Evolutionary conservation across 2,888 invertebrate species (phyloP).

Genomic region (Horisme vitalbata): DNA sequence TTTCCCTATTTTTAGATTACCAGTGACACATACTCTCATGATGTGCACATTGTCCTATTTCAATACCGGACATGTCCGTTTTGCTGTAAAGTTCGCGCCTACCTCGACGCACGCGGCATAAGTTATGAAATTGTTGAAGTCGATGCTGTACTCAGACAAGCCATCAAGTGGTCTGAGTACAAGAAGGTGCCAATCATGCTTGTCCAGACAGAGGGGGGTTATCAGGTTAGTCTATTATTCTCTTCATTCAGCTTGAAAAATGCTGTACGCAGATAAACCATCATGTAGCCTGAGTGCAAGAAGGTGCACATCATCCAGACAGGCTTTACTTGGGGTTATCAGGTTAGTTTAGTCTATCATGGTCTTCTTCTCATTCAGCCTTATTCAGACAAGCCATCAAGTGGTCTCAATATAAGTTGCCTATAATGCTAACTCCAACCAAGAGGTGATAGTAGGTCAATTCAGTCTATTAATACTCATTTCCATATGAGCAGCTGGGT

Average conservation of each 20-base stretch:
- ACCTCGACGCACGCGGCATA: slow-evolving; percentile 95
- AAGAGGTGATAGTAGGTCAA: too few relatives aligned
- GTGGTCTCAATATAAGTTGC: too few relatives aligned
- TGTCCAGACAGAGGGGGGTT: slow-evolving; percentile 87
- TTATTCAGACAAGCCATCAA: too few relatives aligned
- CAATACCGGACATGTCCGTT: slow-evolving; percentile 99
- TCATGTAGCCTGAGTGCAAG: too few relatives aligned
- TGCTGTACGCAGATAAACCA: too few relatives aligned
- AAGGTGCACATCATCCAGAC: background rate
- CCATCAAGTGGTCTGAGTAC: slow-evolving; percentile 96
- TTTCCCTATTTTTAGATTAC: slow-evolving; percentile 80
- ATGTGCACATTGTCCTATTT: slow-evolving; percentile 92
- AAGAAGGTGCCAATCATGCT: slow-evolving; percentile 97
- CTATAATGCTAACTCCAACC: too few relatives aligned
- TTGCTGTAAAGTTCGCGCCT: slow-evolving; percentile 96
- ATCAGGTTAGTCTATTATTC: slow-evolving; percentile 78
- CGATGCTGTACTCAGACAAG: slow-evolving; percentile 95
- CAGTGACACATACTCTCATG: slow-evolving; percentile 84
- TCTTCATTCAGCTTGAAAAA: background rate
- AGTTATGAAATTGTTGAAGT: slow-evolving; percentile 98
- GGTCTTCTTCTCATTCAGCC: too few relatives aligned
- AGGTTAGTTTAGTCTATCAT: too few relatives aligned
- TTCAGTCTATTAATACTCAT: too few relatives aligned
- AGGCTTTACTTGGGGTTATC: too few relatives aligned
- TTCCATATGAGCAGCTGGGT: too few relatives aligned